phyloP scores from a whole-genome alignment of 2,797 vertebrate species.

The Dryobates pubescens region DNA sequence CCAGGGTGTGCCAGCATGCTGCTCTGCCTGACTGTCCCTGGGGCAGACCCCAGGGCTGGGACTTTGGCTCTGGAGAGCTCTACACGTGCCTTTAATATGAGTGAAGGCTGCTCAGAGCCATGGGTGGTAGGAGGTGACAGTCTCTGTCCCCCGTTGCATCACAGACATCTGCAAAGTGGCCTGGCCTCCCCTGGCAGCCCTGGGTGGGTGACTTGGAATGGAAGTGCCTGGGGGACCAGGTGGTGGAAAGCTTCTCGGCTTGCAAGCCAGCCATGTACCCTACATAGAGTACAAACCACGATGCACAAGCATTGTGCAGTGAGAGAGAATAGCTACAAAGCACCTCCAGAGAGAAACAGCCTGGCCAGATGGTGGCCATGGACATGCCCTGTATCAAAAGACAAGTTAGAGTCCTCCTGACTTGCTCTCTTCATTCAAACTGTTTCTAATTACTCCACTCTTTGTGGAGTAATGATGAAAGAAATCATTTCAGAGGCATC shows the following conservation, averaged over 20 bases:
- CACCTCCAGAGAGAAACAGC: neutral
- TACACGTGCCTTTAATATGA: accelerated
- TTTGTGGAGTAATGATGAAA: neutral
- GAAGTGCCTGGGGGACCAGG: neutral
- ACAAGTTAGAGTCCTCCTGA: neutral
- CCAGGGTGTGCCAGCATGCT: no score
- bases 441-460: neutral
- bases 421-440: neutral
- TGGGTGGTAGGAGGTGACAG: neutral
- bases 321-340: neutral
- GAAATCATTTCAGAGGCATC: neutral
- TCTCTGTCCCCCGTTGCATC: neutral
- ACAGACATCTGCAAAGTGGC: neutral
- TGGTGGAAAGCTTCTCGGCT: neutral
- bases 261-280: neutral
- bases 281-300: neutral
- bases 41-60: neutral
- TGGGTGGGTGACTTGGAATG: neutral
- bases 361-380: neutral
- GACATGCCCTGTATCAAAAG: neutral
- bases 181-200: neutral
- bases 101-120: neutral
- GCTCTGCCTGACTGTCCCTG: neutral
- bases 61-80: neutral
- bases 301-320: neutral